phyloP scores from a whole-genome alignment of 2,797 vertebrate genomes.

The Luscinia megarhynchos region DNA sequence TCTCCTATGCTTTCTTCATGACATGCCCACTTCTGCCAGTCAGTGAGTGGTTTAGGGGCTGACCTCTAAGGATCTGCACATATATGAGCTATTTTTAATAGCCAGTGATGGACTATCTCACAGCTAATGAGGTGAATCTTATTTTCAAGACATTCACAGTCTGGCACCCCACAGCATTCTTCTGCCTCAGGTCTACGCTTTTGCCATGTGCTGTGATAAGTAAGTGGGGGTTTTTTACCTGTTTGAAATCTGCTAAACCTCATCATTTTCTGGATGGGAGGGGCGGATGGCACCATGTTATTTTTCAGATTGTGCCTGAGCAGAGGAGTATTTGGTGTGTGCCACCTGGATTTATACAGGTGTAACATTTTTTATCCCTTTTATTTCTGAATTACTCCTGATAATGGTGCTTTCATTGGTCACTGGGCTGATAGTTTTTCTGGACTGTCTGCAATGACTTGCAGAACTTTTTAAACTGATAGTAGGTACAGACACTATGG shows the following conservation, averaged over 20 bases:
- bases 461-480: not conserved
- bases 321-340: not conserved
- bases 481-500: not conserved
- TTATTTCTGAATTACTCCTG: not conserved
- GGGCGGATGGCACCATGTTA: not conserved
- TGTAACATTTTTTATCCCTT: not conserved
- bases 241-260: not conserved
- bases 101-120: not conserved
- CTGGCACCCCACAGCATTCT: not conserved
- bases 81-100: not conserved
- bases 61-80: not conserved
- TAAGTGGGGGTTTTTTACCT: not conserved
- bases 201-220: not conserved
- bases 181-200: not conserved
- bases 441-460: not conserved
- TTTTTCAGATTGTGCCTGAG: not conserved
- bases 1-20: not conserved
- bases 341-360: not conserved
- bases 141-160: not conserved
- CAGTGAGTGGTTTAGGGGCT: not conserved
- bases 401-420: not conserved
- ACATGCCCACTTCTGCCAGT: not conserved
- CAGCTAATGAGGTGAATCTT: not conserved
- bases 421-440: not conserved
- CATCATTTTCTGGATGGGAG: not conserved